phyloP scores from a whole-genome alignment of 2,888 invertebrate species.

The Gonocerus acuteangulatus region DNA sequence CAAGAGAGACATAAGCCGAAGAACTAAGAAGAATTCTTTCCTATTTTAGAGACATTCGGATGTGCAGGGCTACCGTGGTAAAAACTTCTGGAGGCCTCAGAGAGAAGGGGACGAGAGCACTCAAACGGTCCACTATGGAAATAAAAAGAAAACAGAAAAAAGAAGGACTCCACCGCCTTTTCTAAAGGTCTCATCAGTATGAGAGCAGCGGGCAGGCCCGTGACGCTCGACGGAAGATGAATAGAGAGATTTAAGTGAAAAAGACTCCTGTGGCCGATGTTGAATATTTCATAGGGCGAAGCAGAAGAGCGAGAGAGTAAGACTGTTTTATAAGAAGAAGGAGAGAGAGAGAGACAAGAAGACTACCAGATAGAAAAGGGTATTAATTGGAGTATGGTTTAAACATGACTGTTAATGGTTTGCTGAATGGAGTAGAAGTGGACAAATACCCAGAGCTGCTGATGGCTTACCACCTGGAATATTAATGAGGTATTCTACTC shows the following conservation, averaged over 20 bases:
- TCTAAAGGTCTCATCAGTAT: conserved; percentile 35
- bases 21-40: neutral
- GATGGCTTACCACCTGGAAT: too few relatives aligned
- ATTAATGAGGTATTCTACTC: too few relatives aligned
- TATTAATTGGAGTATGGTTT: conserved; percentile 35
- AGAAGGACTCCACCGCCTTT: neutral
- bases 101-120: neutral
- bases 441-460: conserved; percentile 8
- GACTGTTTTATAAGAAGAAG: conserved; percentile 2
- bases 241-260: conserved; percentile 37
- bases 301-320: neutral
- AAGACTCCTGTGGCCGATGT: conserved; percentile 26
- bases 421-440: neutral
- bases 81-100: too few relatives aligned
- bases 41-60: neutral
- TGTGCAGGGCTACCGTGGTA: neutral
- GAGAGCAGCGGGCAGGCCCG: conserved; percentile 8
- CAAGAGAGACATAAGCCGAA: too few relatives aligned
- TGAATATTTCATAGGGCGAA: conserved; percentile 35
- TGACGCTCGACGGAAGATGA: conserved; percentile 32
- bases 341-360: neutral
- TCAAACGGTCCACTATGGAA: conserved; percentile 13
- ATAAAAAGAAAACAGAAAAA: conserved; percentile 8
- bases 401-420: conserved; percentile 36
- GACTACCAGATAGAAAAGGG: neutral